A percentile compares a stretch with the other conserved stretches of the same genome.
These are phyloP conservation scores for Chiloscyllium plagiosum DNA, from an alignment of 2,113 vertebrate species.

Conservation along the genomic window DNA sequence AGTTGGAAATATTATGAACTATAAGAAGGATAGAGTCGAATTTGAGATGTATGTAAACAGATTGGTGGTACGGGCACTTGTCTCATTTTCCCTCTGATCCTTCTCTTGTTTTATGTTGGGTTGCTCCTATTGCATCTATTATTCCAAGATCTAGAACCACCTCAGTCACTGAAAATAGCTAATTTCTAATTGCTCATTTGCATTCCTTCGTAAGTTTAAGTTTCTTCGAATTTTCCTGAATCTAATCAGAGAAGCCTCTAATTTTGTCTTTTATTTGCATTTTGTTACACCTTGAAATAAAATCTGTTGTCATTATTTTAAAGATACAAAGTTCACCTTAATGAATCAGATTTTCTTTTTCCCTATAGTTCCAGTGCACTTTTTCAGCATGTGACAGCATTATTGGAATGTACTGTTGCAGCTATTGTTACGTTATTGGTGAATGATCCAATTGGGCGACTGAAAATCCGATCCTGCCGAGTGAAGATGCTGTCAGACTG, in stretches of 20 bases:
- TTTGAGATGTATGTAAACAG: too few relatives aligned
- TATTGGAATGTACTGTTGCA: constrained; percentile 77
- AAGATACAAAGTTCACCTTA: not conserved
- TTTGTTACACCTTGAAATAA: not conserved
- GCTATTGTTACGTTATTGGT: constrained; percentile 75
- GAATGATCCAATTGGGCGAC: constrained; percentile 70
- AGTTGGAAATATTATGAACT: too few relatives aligned
- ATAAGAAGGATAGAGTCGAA: too few relatives aligned
- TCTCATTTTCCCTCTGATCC: not conserved
- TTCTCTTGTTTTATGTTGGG: not conserved
- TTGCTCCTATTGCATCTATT: not conserved
- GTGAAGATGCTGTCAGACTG: constrained; percentile 92
- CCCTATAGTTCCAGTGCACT: constrained; percentile 75
- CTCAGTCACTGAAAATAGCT: not conserved
- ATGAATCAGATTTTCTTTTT: not conserved
- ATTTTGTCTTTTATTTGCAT: not conserved
- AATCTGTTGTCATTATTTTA: not conserved
- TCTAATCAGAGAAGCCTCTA: not conserved
- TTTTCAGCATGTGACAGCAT: constrained; percentile 80
- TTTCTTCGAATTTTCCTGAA: not conserved
- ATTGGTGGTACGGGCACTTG: too few relatives aligned
- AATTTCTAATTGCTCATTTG: not conserved
- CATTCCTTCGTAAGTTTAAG: not conserved
- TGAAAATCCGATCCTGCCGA: constrained; percentile 76
- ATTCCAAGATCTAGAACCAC: not conserved